Evolutionary conservation across 2,888 invertebrate species (phyloP).

Genomic region (Nephrotoma guestfalica): DNA sequence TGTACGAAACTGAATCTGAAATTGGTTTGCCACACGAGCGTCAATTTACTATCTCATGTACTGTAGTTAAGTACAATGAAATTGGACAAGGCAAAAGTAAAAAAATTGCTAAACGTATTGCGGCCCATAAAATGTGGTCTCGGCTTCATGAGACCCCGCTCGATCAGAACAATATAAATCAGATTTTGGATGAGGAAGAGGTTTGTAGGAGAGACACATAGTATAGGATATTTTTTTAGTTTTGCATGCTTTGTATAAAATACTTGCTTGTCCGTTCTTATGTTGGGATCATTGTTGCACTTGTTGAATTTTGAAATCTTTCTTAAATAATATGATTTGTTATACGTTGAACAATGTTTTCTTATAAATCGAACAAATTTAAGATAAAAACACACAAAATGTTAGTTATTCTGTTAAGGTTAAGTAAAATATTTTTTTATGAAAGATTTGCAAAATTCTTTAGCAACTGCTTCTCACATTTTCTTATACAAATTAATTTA

Average conservation of each 20-base stretch:
- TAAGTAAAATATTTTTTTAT: not conserved
- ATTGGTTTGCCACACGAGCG: constrained; percentile 79
- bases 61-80: constrained; percentile 72
- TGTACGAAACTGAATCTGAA: constrained; percentile 62
- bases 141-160: constrained; percentile 63
- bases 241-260: not conserved
- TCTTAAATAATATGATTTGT: not conserved
- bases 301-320: constrained; percentile 1
- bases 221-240: not conserved
- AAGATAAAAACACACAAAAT: not conserved
- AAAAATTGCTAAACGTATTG: constrained; percentile 90
- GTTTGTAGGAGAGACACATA: not conserved
- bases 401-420: not conserved
- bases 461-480: not conserved
- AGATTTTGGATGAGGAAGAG: constrained; percentile 53
- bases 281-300: not conserved
- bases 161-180: constrained; percentile 43
- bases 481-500: not conserved
- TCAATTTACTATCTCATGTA: constrained; percentile 85
- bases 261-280: not conserved
- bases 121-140: constrained; percentile 90
- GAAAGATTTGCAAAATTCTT: constrained; percentile 3
- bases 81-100: constrained; percentile 86
- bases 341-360: not conserved
- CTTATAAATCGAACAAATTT: not conserved